Conservation (phyloP, 2,797 vertebrate species). For the Alcedo quadribrachys region DNA sequence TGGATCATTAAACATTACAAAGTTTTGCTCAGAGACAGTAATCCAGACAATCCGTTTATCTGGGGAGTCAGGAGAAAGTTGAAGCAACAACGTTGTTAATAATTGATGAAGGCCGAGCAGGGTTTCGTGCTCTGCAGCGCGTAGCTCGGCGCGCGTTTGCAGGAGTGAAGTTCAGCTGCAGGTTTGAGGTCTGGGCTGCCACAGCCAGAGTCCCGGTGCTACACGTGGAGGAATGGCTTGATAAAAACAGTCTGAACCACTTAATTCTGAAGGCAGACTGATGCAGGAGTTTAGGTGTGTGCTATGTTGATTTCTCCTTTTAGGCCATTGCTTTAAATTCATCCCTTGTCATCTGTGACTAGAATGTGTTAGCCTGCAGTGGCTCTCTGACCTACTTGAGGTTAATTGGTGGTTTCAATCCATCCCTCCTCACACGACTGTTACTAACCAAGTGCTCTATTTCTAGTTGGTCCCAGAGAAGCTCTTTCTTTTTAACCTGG, state of each 20-base stretch:
- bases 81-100: neutral
- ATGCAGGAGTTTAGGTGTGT: neutral
- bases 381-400: constrained; percentile 41
- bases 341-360: neutral
- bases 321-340: constrained; percentile 35
- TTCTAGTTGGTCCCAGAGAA: neutral
- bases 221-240: neutral
- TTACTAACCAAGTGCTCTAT: neutral
- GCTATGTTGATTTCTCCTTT: constrained; percentile 10
- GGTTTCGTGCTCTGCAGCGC: neutral
- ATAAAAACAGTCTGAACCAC: neutral
- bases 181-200: neutral
- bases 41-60: neutral
- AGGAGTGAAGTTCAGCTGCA: neutral
- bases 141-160: neutral
- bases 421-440: neutral
- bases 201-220: neutral
- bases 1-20: neutral
- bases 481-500: neutral
- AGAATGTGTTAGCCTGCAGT: neutral
- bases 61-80: neutral
- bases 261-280: constrained; percentile 3
- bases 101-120: neutral
- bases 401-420: constrained; percentile 41
- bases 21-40: neutral